Base-by-base conservation (phyloP, 2,113 vertebrate genomes). In the Albula goreensis region DNA sequence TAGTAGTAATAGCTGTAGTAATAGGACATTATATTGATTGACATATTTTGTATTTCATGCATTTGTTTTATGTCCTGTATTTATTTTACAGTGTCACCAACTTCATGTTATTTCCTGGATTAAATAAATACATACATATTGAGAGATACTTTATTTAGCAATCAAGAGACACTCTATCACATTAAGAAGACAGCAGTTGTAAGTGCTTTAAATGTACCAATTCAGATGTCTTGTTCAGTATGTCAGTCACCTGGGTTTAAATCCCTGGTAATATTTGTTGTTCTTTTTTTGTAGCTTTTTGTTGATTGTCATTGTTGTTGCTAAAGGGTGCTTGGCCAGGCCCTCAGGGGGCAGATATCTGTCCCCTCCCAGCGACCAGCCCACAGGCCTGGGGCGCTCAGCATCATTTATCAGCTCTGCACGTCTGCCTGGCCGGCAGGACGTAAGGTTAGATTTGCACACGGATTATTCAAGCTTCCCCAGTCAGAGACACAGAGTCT, bases 131-230 rank as follows among this genome's bases (percentile, higher is more conserved):
- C 12, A 60, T 93, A 89, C 90, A 49, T 66, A 92, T 41, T 41
- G 31, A 92, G 90, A 92, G 91, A 89, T 19, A 86, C 83, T 89
- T 87, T 81, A 85, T 91, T 81, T 85, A 90, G 88, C 91, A 92
- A 92, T 90, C 94, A 93, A 89, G 84, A 83, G 31, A 87, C 92
- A 93, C 94, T 94, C 92, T 91, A 93, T 94, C 92, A 91, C 89
- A 88, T 88, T 92, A 82, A 50, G 90, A 88, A 92, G 85, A 89
- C 2, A n/a, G 41, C 19, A 51, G 22, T 31, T 56, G 53, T 56
- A 66, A 66, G 4, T 66, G 60, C 19, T 66, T 66, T 66, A 5
- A 66, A 66, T 66, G 60, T 15, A 66, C 7, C 4, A 5, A 22
- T 66, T 1, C 60, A 66, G 60, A 19, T 22, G 17, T 66, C 60